Evolutionary conservation across 1,140 invertebrate species (phyloP), one percentile per base, ranked within the genome.

Genomic region (Sinella curviseta): DNA sequence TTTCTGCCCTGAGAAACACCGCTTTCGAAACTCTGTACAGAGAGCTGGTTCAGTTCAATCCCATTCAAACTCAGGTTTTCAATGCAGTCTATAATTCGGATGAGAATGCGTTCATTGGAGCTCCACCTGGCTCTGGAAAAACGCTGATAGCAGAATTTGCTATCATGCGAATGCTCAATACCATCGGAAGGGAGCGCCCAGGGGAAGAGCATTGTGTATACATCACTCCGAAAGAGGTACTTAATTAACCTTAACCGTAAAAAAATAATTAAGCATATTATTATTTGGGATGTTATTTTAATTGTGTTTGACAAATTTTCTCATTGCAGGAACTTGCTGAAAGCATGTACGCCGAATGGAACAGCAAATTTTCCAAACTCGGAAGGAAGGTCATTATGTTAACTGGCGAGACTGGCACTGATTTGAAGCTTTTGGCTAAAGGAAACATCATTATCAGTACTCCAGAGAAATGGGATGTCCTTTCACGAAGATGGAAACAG

Each of bases 61-160:
- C 98, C 0, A 99, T 99, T 82, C 98, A 99, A 87, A 99, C 98
- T 0, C 98, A 99, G 90, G 97, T 99, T 2, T 99, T 99, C 86
- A 99, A 99, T 87, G 94, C 97, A 0, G 93, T 99, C 0, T 99
- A 99, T 87, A 99, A 99, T 88, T 96, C 93, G 20, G 97, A 99
- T 87, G 98, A 99, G 84, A 99, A 99, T 88, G 95, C 99, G 0
- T 99, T 99, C 86, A 92, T 99, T 79, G 98, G 97, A 8, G 97
- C 98, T 0, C 98, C 98, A 0, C 96, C 96, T 17, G 98, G 98
- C 0, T 97, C 96, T 85, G 86, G 97, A 0, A 99, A 99, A 88
- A 97, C 96, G 0, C 94, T 97, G 0, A 95, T 98, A 78, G 97
- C 97, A 0, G 98, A 99, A 87, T 97, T 99, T 87, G 97, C 97